A percentile compares a stretch with the other conserved stretches of the same genome.
Evolutionary conservation across 2,797 vertebrate species (phyloP).

Genomic region (Stomatorhinus walkeri): DNA sequence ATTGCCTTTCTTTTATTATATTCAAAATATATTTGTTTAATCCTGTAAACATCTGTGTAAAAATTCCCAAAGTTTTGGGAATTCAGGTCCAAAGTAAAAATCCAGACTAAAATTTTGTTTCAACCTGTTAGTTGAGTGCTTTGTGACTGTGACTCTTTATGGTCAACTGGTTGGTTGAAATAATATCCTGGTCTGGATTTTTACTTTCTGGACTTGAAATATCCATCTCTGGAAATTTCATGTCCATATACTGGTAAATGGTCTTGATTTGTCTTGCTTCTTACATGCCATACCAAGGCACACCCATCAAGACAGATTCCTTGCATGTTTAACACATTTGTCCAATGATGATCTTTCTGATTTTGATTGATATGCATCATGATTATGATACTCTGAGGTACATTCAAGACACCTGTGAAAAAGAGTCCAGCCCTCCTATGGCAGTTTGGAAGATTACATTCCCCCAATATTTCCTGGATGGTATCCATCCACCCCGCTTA

Average conservation of each 20-base stretch:
- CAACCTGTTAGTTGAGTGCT: neutral
- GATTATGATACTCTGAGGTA: neutral
- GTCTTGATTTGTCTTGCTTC: neutral
- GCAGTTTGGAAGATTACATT: neutral
- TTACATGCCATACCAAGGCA: neutral
- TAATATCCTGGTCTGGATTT: neutral
- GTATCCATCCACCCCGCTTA: neutral
- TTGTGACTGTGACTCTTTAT: neutral
- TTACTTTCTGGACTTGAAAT: neutral
- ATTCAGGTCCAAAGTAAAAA: neutral
- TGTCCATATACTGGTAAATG: neutral
- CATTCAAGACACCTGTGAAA: neutral
- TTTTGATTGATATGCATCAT: neutral
- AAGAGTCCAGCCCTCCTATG: neutral
- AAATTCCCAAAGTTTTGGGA: neutral
- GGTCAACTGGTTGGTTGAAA: neutral
- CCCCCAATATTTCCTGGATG: neutral
- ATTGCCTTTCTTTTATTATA: neutral
- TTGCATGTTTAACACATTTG: neutral
- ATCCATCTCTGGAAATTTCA: neutral
- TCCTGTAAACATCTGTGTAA: neutral
- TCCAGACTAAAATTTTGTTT: neutral
- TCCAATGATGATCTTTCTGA: neutral
- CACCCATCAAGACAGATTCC: neutral
- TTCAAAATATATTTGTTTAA: neutral